phyloP scores from a whole-genome alignment of 2,113 vertebrate species.

The Cheilinus undulatus region DNA sequence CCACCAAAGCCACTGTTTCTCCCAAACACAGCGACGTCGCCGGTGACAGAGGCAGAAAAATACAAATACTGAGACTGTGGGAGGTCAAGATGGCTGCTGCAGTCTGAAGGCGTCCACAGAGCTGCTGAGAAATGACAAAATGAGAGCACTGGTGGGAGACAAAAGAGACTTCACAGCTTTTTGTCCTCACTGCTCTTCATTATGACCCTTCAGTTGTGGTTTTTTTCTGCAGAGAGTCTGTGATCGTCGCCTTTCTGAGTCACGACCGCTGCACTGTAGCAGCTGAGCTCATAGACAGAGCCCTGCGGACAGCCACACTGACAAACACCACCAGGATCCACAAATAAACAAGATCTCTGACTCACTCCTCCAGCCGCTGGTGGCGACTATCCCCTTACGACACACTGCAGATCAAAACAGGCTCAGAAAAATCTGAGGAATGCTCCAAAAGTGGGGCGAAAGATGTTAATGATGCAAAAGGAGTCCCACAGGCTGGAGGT shows the following conservation, averaged over 20 bases:
- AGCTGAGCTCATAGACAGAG: neutral
- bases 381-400: neutral
- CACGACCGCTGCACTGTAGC: neutral
- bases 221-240: neutral
- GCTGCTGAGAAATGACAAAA: slow-evolving; percentile 5
- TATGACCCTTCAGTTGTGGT: slow-evolving; percentile 14
- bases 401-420: slow-evolving; percentile 18
- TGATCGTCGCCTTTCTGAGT: no score
- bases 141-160: slow-evolving; percentile 1
- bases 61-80: slow-evolving; percentile 72
- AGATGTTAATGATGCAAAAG: slow-evolving; percentile 22
- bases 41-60: slow-evolving; percentile 50
- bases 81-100: slow-evolving; percentile 24
- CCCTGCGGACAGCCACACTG: neutral
- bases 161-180: slow-evolving; percentile 8
- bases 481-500: slow-evolving; percentile 19
- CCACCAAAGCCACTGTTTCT: slow-evolving; percentile 81
- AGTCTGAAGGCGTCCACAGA: neutral
- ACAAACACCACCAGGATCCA: neutral
- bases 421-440: slow-evolving; percentile 26
- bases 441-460: slow-evolving; percentile 30
- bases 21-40: slow-evolving; percentile 74
- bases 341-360: slow-evolving; percentile 9
- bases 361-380: neutral
- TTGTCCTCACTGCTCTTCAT: slow-evolving; percentile 17